A percentile compares a stretch with the other conserved stretches of the same genome.
These are phyloP conservation scores for Muntiacus reevesi DNA, from an alignment of 2,113 vertebrate species.

Conservation along the genomic window DNA sequence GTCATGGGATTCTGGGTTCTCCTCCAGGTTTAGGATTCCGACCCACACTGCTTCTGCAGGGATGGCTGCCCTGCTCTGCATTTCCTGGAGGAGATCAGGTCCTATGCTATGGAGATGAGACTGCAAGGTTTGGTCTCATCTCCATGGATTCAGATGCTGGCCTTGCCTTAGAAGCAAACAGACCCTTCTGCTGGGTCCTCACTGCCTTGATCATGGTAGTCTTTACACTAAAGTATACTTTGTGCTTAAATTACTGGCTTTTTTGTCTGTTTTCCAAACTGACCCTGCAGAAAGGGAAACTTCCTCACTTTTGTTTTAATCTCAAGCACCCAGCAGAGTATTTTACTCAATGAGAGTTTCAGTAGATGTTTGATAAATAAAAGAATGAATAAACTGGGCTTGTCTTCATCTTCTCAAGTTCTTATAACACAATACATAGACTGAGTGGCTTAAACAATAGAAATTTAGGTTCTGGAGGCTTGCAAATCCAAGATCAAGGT, in stretches of 20 bases:
- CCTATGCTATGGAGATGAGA: background rate
- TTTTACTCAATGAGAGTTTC: background rate
- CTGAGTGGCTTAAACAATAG: background rate
- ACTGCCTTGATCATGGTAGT: background rate
- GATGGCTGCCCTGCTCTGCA: background rate
- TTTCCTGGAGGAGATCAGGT: background rate
- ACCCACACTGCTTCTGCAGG: background rate
- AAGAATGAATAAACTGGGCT: background rate
- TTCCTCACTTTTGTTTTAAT: constrained; percentile 52
- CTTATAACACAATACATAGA: background rate
- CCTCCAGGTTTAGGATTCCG: background rate
- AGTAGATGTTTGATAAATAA: background rate
- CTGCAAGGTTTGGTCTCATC: background rate
- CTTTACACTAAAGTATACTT: background rate
- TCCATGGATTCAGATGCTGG: background rate
- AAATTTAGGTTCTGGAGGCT: background rate
- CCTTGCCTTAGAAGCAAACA: background rate
- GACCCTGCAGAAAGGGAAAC: constrained; percentile 27
- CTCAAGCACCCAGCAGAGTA: background rate
- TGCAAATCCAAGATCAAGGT: background rate
- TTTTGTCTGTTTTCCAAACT: constrained; percentile 25
- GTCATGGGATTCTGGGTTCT: background rate
- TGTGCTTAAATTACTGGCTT: background rate
- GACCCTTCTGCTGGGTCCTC: background rate
- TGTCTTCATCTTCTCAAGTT: background rate